These are phyloP conservation scores for Gasteruption jaculator DNA, from an alignment of 2,888 invertebrate genomes.

Conservation along the genomic window DNA sequence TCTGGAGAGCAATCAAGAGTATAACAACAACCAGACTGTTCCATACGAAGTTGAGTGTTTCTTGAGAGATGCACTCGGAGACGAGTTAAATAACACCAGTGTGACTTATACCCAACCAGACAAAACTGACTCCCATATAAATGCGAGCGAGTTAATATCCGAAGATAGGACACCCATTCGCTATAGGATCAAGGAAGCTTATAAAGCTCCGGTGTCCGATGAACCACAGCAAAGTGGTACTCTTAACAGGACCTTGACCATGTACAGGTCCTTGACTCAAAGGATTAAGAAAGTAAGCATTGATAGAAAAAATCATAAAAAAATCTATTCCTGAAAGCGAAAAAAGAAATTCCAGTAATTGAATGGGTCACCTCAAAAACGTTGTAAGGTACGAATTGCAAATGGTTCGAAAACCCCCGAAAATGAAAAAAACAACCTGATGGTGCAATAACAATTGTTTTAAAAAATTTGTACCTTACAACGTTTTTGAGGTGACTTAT, in stretches of 20 bases:
- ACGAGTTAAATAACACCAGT: slow-evolving; percentile 27
- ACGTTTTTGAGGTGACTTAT: too few relatives aligned
- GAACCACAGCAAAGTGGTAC: slow-evolving; percentile 19
- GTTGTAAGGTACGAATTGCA: too few relatives aligned
- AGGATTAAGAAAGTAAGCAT: slow-evolving; percentile 30
- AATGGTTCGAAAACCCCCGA: too few relatives aligned
- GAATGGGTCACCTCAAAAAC: too few relatives aligned
- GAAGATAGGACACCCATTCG: slow-evolving; percentile 21
- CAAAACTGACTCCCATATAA: slow-evolving; percentile 21
- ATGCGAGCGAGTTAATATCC: slow-evolving; percentile 27
- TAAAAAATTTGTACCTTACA: too few relatives aligned
- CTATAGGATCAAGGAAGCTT: slow-evolving; percentile 1
- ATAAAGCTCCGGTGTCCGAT: slow-evolving; percentile 18
- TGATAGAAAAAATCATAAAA: too few relatives aligned
- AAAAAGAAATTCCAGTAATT: too few relatives aligned
- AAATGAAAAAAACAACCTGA: too few relatives aligned
- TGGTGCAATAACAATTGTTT: too few relatives aligned
- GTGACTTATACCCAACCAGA: slow-evolving; percentile 21
- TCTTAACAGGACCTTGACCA: slow-evolving; percentile 24
- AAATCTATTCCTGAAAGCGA: too few relatives aligned
- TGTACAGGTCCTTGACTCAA: slow-evolving; percentile 29
- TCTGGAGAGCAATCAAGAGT: not conserved
- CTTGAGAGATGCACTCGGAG: slow-evolving; percentile 31
- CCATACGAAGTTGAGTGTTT: slow-evolving; percentile 29
- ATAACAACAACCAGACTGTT: slow-evolving; percentile 13